Percentiles rank a stretch among this genome's conserved stretches.
These are phyloP conservation scores for Gobiocypris rarus DNA, from an alignment of 2,113 vertebrate genomes.

Conservation along the genomic window DNA sequence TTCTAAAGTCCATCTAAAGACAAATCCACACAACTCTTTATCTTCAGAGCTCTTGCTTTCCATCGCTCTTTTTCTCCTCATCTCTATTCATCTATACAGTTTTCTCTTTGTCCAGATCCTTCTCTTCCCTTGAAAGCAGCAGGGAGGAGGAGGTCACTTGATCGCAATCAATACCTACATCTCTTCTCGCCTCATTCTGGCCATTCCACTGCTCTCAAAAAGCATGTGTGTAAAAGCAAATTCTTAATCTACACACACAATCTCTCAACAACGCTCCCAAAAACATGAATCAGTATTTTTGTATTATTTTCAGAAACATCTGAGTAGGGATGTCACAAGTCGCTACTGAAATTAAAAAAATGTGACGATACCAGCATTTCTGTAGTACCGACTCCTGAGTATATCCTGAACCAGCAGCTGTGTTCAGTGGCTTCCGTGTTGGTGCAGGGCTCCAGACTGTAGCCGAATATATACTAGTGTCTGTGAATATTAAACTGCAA, in stretches of 20 bases:
- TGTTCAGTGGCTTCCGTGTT: too few species aligned
- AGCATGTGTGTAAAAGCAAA: not conserved
- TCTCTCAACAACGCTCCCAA: not conserved
- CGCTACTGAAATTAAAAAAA: too few species aligned
- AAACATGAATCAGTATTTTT: not conserved
- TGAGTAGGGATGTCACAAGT: too few species aligned
- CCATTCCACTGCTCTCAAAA: constrained; percentile 50
- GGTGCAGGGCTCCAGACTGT: too few species aligned
- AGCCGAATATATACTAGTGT: too few species aligned
- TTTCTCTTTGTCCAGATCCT: not conserved
- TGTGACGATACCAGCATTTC: too few species aligned
- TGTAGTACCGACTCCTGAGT: too few species aligned
- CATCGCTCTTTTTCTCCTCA: not conserved
- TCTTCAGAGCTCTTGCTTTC: not conserved
- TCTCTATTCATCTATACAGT: not conserved
- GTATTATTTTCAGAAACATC: not conserved
- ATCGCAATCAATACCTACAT: constrained; percentile 58
- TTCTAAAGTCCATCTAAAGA: not conserved
- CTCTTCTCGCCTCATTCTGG: constrained; percentile 48
- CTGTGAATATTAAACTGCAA: too few species aligned
- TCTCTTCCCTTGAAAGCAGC: constrained; percentile 17
- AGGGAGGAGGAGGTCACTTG: constrained; percentile 11
- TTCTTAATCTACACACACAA: not conserved
- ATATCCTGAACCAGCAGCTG: too few species aligned
- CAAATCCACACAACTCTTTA: not conserved